Evolutionary conservation across 2,888 invertebrate species (phyloP).

Genomic region (Bruchidius siliquastri): DNA sequence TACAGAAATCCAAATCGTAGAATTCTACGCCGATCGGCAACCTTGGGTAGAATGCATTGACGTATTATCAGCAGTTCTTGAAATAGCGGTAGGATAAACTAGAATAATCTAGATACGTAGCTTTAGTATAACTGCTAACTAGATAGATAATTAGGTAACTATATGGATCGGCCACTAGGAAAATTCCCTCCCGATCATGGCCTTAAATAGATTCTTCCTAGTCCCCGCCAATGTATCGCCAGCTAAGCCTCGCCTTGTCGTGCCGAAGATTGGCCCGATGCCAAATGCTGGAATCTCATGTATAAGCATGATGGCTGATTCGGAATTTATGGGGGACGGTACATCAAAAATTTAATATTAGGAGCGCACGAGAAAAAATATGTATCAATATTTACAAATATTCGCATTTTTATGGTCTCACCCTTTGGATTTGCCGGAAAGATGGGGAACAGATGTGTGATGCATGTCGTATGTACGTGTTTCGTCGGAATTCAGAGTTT

Average conservation of each 20-base stretch:
- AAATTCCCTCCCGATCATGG: too few species aligned
- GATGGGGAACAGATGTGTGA: neutral
- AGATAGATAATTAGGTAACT: too few species aligned
- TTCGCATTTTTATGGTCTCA: neutral
- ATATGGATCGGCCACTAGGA: too few species aligned
- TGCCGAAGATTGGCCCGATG: neutral
- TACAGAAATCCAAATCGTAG: too few species aligned
- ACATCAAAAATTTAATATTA: neutral
- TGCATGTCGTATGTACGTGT: neutral
- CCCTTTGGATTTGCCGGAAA: neutral
- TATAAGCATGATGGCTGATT: neutral
- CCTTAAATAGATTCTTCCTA: neutral
- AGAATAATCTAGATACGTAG: too few species aligned
- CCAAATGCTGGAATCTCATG: neutral
- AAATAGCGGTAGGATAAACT: too few species aligned
- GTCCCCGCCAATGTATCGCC: neutral
- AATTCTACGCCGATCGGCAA: too few species aligned
- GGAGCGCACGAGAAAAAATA: neutral
- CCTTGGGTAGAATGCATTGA: too few species aligned
- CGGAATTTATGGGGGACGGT: neutral
- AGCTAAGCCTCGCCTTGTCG: neutral
- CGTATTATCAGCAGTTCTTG: too few species aligned
- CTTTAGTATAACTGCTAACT: too few species aligned
- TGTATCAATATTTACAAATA: neutral
- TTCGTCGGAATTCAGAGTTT: neutral